phyloP scores from a whole-genome alignment of 1,140 invertebrate genomes.

The Hyphantria cunea region DNA sequence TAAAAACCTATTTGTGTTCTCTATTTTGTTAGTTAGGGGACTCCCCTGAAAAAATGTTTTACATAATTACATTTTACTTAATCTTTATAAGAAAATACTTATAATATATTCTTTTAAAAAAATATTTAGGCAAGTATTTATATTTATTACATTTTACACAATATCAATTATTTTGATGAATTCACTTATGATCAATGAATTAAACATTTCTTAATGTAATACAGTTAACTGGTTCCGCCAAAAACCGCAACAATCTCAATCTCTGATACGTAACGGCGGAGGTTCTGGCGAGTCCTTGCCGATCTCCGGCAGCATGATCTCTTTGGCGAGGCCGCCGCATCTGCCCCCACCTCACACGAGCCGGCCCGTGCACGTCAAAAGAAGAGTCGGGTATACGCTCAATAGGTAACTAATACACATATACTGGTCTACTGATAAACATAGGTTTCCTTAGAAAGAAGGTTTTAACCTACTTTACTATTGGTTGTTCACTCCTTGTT shows the following conservation, averaged over 20 bases:
- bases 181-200: not conserved
- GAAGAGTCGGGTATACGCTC: slow-evolving; percentile 49
- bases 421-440: not conserved
- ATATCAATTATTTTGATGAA: too few species aligned
- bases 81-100: too few species aligned
- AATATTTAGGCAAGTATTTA: too few species aligned
- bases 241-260: slow-evolving; percentile 50
- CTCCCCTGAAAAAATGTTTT: too few species aligned
- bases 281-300: slow-evolving; percentile 70
- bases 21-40: too few species aligned
- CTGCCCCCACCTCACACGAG: slow-evolving; percentile 33
- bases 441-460: too few species aligned
- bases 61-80: too few species aligned
- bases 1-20: too few species aligned
- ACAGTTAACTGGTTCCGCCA: slow-evolving; percentile 73
- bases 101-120: too few species aligned
- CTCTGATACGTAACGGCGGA: slow-evolving; percentile 56
- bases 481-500: too few species aligned
- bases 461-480: too few species aligned
- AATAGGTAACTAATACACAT: slow-evolving; percentile 51
- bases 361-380: slow-evolving; percentile 45
- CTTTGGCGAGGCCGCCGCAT: slow-evolving; percentile 51
- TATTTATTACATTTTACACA: too few species aligned
- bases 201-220: not conserved
- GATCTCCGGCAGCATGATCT: slow-evolving; percentile 68